Evolutionary conservation across 1,140 invertebrate genomes (phyloP).

Genomic region (Papilio polytes): DNA sequence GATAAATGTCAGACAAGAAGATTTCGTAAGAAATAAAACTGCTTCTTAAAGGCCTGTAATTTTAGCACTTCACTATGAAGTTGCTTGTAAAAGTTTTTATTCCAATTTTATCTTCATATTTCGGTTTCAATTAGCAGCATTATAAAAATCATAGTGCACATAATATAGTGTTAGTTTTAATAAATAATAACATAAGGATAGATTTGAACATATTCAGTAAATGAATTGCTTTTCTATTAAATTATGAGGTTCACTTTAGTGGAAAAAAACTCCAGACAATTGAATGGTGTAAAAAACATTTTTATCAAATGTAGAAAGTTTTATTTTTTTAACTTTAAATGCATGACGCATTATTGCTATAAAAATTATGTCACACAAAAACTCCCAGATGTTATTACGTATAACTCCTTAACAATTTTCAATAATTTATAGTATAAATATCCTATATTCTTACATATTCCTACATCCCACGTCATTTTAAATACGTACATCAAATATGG

Average conservation of each 20-base stretch:
- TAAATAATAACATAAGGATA: not conserved
- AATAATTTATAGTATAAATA: too few species aligned
- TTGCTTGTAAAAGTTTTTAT: not conserved
- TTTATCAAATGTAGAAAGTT: not conserved
- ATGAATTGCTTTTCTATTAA: too few species aligned
- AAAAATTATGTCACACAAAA: not conserved
- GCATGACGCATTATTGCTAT: not conserved
- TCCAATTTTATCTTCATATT: not conserved
- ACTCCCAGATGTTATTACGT: not conserved
- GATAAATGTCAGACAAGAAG: conserved; percentile 22
- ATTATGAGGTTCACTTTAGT: not conserved
- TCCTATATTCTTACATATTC: too few species aligned
- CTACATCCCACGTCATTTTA: too few species aligned
- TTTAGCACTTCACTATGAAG: not conserved
- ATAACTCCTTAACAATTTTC: too few species aligned
- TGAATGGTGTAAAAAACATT: not conserved
- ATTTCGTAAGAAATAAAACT: not conserved
- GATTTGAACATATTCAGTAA: too few species aligned
- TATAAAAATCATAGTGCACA: not conserved
- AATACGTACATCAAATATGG: not conserved
- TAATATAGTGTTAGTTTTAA: not conserved
- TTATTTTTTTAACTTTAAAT: not conserved
- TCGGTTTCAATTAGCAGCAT: too few species aligned
- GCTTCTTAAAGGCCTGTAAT: conserved; percentile 33
- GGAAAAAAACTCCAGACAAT: not conserved